Conservation (phyloP, 2,797 vertebrate species). For the Gambelia wislizenii region DNA sequence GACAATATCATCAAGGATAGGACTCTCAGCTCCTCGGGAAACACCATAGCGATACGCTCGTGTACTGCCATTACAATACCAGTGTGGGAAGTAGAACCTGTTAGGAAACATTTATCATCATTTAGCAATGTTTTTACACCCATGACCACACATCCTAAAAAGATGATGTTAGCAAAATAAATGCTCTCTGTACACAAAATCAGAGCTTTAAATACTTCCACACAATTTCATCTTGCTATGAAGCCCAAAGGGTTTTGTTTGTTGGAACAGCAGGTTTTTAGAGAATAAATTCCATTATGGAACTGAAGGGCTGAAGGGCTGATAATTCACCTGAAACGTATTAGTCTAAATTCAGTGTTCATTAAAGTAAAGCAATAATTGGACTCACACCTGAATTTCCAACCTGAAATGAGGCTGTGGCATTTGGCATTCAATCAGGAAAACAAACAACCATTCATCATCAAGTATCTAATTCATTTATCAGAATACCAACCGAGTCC, state of each 20-base stretch:
- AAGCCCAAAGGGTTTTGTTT: not conserved
- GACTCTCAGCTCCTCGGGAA: constrained; percentile 87
- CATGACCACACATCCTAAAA: not conserved
- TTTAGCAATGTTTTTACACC: not conserved
- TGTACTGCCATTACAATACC: constrained; percentile 86
- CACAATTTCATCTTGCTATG: not conserved
- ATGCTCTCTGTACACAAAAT: not conserved
- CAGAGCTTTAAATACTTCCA: not conserved
- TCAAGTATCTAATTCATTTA: not conserved
- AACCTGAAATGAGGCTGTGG: not conserved
- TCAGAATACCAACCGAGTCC: not conserved
- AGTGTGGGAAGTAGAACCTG: constrained; percentile 95
- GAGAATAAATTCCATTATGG: not conserved
- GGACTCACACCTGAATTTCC: not conserved
- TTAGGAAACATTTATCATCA: constrained; percentile 34
- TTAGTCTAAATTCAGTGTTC: not conserved
- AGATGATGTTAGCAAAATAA: not conserved
- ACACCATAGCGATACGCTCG: constrained; percentile 89
- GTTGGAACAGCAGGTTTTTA: not conserved
- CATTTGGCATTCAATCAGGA: no score
- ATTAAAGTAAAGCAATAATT: not conserved
- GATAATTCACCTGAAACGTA: not conserved
- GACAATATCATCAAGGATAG: constrained; percentile 91
- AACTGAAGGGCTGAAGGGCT: not conserved
- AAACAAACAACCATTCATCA: no score